Conservation (phyloP, 2,113 vertebrate genomes). For the Halichoeres trimaculatus region DNA sequence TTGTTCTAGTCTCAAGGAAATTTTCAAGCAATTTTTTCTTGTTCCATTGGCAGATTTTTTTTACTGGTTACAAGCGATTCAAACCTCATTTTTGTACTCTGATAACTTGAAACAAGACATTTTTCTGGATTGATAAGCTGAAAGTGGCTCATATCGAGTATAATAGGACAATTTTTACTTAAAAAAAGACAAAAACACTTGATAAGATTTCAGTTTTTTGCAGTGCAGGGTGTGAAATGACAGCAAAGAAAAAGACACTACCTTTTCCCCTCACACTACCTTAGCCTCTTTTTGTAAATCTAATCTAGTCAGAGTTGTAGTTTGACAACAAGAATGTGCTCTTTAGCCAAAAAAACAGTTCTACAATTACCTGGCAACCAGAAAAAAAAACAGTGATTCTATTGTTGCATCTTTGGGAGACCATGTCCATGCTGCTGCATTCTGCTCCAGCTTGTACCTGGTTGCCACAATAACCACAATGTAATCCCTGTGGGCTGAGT, state of each 20-base stretch:
- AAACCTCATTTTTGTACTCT: too few relatives aligned
- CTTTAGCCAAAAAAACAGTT: neutral
- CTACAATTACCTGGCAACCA: slow-evolving; percentile 6
- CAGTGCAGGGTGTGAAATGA: neutral
- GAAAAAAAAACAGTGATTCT: neutral
- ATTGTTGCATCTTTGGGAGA: neutral
- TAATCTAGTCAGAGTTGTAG: neutral
- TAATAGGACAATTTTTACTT: too few relatives aligned
- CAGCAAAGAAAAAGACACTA: neutral
- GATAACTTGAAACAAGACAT: too few relatives aligned
- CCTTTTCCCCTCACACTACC: neutral
- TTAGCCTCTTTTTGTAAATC: neutral
- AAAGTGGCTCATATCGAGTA: too few relatives aligned
- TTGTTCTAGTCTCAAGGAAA: too few relatives aligned
- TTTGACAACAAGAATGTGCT: neutral
- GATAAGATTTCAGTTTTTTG: too few relatives aligned
- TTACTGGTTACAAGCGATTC: too few relatives aligned
- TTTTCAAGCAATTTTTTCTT: too few relatives aligned
- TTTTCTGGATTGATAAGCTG: too few relatives aligned
- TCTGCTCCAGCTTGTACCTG: neutral
- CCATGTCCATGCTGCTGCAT: neutral
- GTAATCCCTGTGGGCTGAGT: too few relatives aligned
- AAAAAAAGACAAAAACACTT: too few relatives aligned
- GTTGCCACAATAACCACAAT: neutral
- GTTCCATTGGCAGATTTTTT: too few relatives aligned